phyloP scores from a whole-genome alignment of 2,888 invertebrate genomes.

The Lithodes maja region DNA sequence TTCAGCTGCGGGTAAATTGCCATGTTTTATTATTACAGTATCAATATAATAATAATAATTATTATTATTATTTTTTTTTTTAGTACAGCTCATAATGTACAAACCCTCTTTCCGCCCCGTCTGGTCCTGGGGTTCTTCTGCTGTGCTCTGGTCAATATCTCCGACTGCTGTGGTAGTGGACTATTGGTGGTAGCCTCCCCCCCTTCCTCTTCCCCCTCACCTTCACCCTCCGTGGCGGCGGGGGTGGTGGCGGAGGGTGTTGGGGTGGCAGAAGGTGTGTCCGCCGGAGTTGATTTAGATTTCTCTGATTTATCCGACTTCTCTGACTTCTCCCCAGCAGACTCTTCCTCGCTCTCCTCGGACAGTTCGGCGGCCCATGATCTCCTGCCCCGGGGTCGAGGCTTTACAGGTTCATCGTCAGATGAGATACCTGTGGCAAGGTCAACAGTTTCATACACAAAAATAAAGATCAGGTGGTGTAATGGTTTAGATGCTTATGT shows the following conservation, averaged over 20 bases:
- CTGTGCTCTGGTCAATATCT: conserved; percentile 52
- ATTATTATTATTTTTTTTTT: neutral
- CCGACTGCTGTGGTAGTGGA: conserved; percentile 29
- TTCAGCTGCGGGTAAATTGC: neutral
- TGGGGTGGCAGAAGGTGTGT: neutral
- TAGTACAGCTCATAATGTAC: neutral
- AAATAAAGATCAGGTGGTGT: no score
- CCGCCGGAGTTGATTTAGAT: neutral
- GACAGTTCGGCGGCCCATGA: conserved; percentile 41
- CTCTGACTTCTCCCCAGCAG: neutral
- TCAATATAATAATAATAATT: neutral
- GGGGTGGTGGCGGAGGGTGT: neutral
- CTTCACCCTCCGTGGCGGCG: neutral
- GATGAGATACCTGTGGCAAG: conserved; percentile 9
- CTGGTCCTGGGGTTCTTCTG: conserved; percentile 63
- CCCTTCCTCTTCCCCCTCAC: conserved; percentile 21
- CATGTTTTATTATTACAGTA: neutral
- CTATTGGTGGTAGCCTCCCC: conserved; percentile 30
- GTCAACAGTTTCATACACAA: no score
- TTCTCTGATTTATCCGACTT: neutral
- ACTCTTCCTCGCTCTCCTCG: conserved; percentile 38
- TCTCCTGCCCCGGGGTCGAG: conserved; percentile 32
- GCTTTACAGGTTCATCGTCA: conserved; percentile 46
- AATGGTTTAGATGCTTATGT: no score
- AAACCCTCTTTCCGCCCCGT: conserved; percentile 61